A percentile compares a stretch with the other conserved stretches of the same genome.
Conservation (phyloP, 92 coral and sea anemone species). For the Bergia puertoricense region DNA sequence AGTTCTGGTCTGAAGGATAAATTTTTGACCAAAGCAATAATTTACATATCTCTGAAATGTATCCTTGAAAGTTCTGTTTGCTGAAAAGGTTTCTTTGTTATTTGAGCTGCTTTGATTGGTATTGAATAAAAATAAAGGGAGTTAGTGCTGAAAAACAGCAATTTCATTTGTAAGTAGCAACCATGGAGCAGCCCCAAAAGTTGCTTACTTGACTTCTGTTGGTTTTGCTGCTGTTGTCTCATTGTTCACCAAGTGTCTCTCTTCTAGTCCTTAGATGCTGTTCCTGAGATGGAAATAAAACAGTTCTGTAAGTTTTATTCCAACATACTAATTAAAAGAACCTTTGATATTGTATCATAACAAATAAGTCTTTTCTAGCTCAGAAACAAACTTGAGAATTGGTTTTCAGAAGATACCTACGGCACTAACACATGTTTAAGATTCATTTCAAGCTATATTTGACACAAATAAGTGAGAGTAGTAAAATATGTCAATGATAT, state of each 20-base stretch:
- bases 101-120: no score
- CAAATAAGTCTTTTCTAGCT: background rate
- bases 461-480: background rate
- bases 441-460: background rate
- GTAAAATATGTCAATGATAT: background rate
- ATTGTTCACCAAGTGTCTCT: background rate
- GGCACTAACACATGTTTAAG: no score
- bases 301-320: conserved; percentile 85
- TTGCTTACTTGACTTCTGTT: no score
- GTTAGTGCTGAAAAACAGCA: no score
- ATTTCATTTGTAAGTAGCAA: no score
- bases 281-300: conserved; percentile 82
- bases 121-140: no score
- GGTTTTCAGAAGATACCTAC: background rate
- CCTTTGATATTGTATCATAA: background rate
- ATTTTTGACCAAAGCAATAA: no score
- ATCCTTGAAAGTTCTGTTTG: no score
- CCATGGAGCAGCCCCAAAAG: no score
- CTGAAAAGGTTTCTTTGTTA: no score
- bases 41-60: no score
- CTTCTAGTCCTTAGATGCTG: conserved; percentile 37
- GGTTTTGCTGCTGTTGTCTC: background rate
- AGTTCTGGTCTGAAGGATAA: no score
- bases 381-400: background rate
- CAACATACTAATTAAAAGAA: background rate